Base-by-base conservation (phyloP, 2,113 vertebrate species). In the Hiodon tergisus region DNA sequence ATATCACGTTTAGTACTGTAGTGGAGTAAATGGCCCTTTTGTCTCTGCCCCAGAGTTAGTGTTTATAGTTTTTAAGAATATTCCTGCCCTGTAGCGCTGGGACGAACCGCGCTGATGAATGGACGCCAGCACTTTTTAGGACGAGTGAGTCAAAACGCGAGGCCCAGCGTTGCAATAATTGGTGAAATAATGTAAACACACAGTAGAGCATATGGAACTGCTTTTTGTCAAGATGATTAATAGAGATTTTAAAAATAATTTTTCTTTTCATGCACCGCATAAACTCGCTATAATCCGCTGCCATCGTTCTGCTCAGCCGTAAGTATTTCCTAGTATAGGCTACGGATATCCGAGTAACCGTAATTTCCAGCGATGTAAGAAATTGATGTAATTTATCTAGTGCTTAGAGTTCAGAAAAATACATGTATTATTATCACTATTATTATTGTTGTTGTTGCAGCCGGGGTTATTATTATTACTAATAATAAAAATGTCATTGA, bases 41-140 rank as follows among this genome's bases (percentile, higher is more conserved):
- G 94, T 92, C 94, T 94, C 86, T 85, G 86, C 88, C 88, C 88
- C 86, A 86, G 86, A 88, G 87, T 86, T 84, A 82, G 77, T 98
- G 96, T 98, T 97, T 98, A 98, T 94, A 97, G 94, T 95, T 94
- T 93, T 92, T 91, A 91, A 94, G 93, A 93, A 92, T 93, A 94
- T 86, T 93, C 92, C 92, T 91, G 89, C 91, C 92, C 88, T 91
- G 93, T 87, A 90, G 91, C 88, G 88, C 86, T 74, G 79, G 87
- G 81, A 87, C 83, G 81, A 86, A 88, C 81, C 89, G 78, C 87
- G 90, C 94, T 98, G 97, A 98, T 95, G 95, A 97, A 98, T 97
- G 95, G 91, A 90, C 87, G 92, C 88, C 88, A 93, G 94, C 90
- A 95, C 93, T 94, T 92, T 93, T 93, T 93, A 88, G 90, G 89